phyloP scores from a whole-genome alignment of 2,797 vertebrate genomes.

The Gymnoscopelus braueri region DNA sequence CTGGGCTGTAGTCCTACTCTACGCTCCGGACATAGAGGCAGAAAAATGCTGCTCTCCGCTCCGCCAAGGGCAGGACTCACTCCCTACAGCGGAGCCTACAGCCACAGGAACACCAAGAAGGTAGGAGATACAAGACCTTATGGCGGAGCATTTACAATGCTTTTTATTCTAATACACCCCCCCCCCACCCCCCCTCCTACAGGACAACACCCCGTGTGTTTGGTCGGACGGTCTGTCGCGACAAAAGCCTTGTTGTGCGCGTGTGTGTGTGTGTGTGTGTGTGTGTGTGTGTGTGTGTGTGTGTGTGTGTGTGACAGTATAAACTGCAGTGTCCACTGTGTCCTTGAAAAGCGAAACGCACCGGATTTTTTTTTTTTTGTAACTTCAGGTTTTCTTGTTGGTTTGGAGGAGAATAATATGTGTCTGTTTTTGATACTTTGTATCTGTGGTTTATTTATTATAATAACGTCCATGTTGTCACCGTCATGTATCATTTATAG shows the following conservation, averaged over 20 bases:
- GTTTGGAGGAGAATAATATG: slow-evolving; percentile 41
- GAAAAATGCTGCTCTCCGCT: slow-evolving; percentile 96
- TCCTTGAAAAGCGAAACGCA: slow-evolving; percentile 79
- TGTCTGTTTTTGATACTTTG: too few relatives aligned
- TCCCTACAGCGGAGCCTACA: slow-evolving; percentile 88
- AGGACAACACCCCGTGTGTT: slow-evolving; percentile 49
- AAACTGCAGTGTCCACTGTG: slow-evolving; percentile 85
- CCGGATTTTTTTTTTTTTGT: slow-evolving; percentile 63
- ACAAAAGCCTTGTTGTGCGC: slow-evolving; percentile 25
- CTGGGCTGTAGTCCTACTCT: slow-evolving; percentile 79
- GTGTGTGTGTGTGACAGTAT: too few relatives aligned
- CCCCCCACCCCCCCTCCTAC: slow-evolving; percentile 22
- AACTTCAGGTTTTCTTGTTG: neutral
- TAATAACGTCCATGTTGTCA: too few relatives aligned
- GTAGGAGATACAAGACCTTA: slow-evolving; percentile 59
- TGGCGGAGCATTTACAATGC: slow-evolving; percentile 27
- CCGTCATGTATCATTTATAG: neutral
- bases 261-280: slow-evolving; percentile 59
- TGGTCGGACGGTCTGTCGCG: slow-evolving; percentile 32
- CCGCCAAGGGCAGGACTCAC: slow-evolving; percentile 92
- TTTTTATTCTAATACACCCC: neutral
- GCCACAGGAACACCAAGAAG: slow-evolving; percentile 94
- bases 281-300: too few relatives aligned
- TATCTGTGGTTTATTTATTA: too few relatives aligned
- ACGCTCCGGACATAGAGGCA: slow-evolving; percentile 82